Conservation (phyloP, 2,113 vertebrate genomes). For the Bufo bufo region DNA sequence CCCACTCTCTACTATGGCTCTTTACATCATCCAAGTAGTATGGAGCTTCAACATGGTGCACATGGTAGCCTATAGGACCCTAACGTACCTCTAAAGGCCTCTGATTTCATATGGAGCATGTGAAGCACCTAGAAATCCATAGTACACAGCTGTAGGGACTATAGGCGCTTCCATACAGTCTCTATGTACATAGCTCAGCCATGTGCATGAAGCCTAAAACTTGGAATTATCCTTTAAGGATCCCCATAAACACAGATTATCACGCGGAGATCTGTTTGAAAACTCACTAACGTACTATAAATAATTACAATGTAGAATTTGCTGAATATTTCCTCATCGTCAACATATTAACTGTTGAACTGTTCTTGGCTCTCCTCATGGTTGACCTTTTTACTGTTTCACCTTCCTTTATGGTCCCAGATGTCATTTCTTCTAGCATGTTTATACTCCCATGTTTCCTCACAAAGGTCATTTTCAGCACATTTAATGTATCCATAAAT, state of each 20-base stretch:
- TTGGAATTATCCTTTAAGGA: not conserved
- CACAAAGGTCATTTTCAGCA: slow-evolving; percentile 56
- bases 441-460: slow-evolving; percentile 56
- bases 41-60: no score
- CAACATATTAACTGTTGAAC: slow-evolving; percentile 45
- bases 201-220: not conserved
- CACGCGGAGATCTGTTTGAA: not conserved
- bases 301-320: slow-evolving; percentile 26
- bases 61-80: not conserved
- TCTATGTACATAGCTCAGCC: not conserved
- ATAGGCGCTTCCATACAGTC: not conserved
- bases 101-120: not conserved
- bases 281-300: slow-evolving; percentile 2
- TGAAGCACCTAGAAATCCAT: not conserved
- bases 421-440: slow-evolving; percentile 49
- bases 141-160: not conserved
- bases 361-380: slow-evolving; percentile 53
- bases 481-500: slow-evolving; percentile 56
- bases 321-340: slow-evolving; percentile 31
- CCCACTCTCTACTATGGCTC: no score
- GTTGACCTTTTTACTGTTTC: slow-evolving; percentile 58
- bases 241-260: not conserved
- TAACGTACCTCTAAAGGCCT: not conserved
- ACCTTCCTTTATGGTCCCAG: slow-evolving; percentile 53
- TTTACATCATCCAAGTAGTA: no score